Percentiles rank a stretch among this genome's conserved stretches.
Conservation (phyloP, 2,113 vertebrate genomes). For the Callospermophilus lateralis region DNA sequence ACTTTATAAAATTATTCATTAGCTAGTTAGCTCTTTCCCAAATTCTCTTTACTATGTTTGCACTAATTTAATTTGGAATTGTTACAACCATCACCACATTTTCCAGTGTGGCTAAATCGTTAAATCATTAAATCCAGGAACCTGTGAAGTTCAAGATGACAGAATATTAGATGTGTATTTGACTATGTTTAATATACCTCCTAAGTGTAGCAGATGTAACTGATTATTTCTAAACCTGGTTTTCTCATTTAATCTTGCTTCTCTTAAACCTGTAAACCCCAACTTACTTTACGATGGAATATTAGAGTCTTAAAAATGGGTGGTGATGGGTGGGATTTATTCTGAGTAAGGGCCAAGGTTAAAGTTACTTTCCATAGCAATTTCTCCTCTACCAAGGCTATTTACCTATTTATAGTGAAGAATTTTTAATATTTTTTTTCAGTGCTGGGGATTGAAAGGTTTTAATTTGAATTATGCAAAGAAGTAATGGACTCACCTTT, state of each 20-base stretch:
- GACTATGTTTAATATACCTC: slow-evolving; percentile 1
- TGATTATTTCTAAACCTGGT: neutral
- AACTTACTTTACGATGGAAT: neutral
- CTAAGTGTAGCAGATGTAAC: neutral
- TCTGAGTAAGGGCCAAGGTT: neutral
- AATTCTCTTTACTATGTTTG: slow-evolving; percentile 60
- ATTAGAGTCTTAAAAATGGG: neutral
- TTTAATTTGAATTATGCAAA: neutral
- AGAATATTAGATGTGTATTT: neutral
- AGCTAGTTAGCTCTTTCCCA: slow-evolving; percentile 45
- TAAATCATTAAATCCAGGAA: slow-evolving; percentile 33
- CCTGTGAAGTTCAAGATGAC: neutral
- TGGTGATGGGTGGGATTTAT: neutral
- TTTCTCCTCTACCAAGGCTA: neutral
- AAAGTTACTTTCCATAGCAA: neutral
- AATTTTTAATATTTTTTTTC: neutral
- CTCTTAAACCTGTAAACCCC: neutral
- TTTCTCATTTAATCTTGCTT: neutral
- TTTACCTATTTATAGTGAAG: neutral
- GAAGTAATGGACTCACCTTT: neutral
- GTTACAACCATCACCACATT: neutral
- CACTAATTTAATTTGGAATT: slow-evolving; percentile 69
- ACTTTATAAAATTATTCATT: slow-evolving; percentile 75
- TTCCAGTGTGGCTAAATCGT: slow-evolving; percentile 46
- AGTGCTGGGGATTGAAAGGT: neutral